These are phyloP conservation scores for Cephonodes hylas DNA, from an alignment of 2,888 invertebrate species.

Conservation along the genomic window DNA sequence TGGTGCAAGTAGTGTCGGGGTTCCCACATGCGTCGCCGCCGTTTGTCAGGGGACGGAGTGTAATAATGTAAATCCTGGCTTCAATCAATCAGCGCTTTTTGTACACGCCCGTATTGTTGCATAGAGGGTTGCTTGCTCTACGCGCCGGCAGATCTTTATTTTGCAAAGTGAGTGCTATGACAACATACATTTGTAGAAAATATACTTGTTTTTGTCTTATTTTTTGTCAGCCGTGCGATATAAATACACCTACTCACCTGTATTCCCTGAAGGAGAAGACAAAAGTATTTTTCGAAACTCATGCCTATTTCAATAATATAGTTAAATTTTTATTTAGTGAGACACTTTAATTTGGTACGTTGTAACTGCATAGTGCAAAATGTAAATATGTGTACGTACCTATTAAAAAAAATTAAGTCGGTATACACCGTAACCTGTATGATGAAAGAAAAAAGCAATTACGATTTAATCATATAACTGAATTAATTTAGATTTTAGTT, in stretches of 20 bases:
- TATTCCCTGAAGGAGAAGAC: too few species aligned
- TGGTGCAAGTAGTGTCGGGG: background rate
- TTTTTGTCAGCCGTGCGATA: background rate
- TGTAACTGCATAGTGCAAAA: too few species aligned
- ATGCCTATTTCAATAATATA: too few species aligned
- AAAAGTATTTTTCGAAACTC: too few species aligned
- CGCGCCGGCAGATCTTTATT: background rate
- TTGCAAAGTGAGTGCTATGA: too few species aligned
- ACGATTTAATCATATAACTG: background rate
- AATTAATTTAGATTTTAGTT: background rate
- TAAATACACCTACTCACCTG: too few species aligned
- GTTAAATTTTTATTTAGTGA: too few species aligned
- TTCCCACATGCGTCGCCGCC: background rate
- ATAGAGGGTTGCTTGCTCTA: background rate
- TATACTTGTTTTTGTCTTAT: background rate
- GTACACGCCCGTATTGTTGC: background rate
- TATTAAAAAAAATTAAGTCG: too few species aligned
- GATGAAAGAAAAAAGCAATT: too few species aligned
- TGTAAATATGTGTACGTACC: too few species aligned
- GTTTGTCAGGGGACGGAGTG: background rate
- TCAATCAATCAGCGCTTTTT: conserved; percentile 5
- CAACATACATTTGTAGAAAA: background rate
- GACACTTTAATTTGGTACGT: too few species aligned
- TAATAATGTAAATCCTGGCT: conserved; percentile 6
- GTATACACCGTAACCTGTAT: too few species aligned